A percentile compares a stretch with the other conserved stretches of the same genome.
These are phyloP conservation scores for Bombus difficillimus DNA, from an alignment of 1,140 invertebrate species.

Conservation along the genomic window DNA sequence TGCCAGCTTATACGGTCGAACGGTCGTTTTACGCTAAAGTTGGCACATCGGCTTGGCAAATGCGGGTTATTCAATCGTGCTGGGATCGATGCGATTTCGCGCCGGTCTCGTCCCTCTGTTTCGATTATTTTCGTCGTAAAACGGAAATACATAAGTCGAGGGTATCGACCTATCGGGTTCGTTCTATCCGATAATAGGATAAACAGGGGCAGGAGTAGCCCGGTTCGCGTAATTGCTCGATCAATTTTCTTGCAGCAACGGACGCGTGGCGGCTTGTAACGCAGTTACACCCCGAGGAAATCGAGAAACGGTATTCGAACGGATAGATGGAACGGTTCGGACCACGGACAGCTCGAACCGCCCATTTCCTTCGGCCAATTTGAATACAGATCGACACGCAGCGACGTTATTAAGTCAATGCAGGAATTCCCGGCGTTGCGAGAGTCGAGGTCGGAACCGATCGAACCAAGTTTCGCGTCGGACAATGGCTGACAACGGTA, in stretches of 20 bases:
- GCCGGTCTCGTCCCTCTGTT: slow-evolving; percentile 21
- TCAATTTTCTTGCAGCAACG: slow-evolving; percentile 56
- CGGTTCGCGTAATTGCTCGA: slow-evolving; percentile 54
- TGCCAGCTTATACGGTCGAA: slow-evolving; percentile 45
- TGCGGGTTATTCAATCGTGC: slow-evolving; percentile 43
- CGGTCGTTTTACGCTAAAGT: slow-evolving; percentile 43
- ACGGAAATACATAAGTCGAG: slow-evolving; percentile 27
- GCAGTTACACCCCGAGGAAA: slow-evolving; percentile 11
- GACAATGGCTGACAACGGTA: slow-evolving; percentile 37
- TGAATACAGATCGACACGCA: slow-evolving; percentile 45
- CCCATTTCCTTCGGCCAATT: slow-evolving; percentile 36
- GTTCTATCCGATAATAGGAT: slow-evolving; percentile 43
- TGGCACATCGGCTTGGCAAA: slow-evolving; percentile 53
- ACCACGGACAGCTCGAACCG: background rate
- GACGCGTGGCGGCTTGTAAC: slow-evolving; percentile 19
- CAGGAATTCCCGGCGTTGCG: slow-evolving; percentile 35
- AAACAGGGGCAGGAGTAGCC: slow-evolving; percentile 39
- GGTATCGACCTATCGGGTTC: slow-evolving; percentile 26
- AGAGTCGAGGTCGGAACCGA: background rate
- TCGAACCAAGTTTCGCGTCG: slow-evolving; percentile 32
- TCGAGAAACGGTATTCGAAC: slow-evolving; percentile 23
- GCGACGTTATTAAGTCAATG: slow-evolving; percentile 48
- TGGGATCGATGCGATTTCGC: slow-evolving; percentile 40
- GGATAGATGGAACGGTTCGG: background rate
- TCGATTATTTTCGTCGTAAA: slow-evolving; percentile 48